Conservation (phyloP, 2,888 invertebrate species). For the Holacanthella duospinosa region DNA sequence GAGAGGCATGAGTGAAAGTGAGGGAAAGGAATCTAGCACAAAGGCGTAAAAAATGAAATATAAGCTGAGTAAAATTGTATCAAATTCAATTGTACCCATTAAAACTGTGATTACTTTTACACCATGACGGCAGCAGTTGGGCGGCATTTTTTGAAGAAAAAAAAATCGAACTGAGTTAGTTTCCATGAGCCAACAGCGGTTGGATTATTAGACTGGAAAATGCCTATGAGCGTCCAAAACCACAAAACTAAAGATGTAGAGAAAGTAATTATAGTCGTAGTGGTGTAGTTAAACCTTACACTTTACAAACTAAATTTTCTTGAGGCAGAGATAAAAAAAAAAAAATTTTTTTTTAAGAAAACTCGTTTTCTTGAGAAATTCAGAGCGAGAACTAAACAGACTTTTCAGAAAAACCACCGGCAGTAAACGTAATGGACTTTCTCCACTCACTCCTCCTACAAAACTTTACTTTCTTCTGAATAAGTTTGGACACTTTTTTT, state of each 20-base stretch:
- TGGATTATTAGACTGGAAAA: too few relatives aligned
- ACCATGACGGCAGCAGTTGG: not conserved
- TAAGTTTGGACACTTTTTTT: not conserved
- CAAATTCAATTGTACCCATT: not conserved
- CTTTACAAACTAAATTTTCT: not conserved
- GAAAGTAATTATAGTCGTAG: conserved; percentile 2
- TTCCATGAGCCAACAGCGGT: too few relatives aligned
- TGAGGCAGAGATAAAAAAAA: conserved; percentile 1
- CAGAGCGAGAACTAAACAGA: not conserved
- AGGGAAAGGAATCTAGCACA: too few relatives aligned
- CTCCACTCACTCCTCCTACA: too few relatives aligned
- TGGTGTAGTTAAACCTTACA: not conserved
- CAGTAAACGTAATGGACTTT: not conserved
- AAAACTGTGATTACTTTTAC: not conserved
- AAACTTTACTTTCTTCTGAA: too few relatives aligned
- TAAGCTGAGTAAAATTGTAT: not conserved
- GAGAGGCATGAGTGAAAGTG: not conserved
- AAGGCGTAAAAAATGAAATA: conserved; percentile 6
- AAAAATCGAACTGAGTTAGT: too few relatives aligned
- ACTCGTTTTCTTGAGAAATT: not conserved
- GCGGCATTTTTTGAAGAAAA: not conserved
- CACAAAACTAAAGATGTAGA: not conserved
- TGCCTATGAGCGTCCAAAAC: too few relatives aligned
- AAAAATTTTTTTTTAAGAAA: not conserved
- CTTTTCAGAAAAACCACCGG: not conserved